Conservation (phyloP, 2,888 invertebrate genomes). For the Hoplodrina ambigua region DNA sequence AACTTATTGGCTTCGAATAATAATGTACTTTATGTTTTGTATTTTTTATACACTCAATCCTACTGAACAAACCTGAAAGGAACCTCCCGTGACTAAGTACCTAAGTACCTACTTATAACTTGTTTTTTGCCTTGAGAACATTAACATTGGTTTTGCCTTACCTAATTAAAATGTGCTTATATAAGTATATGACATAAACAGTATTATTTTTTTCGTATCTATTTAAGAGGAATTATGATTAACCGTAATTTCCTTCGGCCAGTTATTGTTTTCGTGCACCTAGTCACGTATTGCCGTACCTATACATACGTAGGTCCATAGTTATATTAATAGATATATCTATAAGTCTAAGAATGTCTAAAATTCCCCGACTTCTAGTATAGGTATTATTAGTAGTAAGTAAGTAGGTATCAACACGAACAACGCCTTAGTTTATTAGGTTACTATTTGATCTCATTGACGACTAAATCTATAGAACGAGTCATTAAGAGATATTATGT, state of each 20-base stretch:
- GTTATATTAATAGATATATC: neutral
- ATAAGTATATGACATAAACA: constrained; percentile 19
- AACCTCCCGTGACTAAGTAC: neutral
- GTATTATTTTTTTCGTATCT: constrained; percentile 21
- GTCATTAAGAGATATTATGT: neutral
- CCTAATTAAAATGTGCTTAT: constrained; percentile 13
- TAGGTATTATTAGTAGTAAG: neutral
- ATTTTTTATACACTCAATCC: neutral
- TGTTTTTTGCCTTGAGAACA: neutral
- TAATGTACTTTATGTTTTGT: no score
- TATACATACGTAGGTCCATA: neutral
- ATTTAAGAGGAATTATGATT: constrained; percentile 45
- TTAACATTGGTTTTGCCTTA: neutral
- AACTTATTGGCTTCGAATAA: constrained; percentile 15
- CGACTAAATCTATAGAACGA: neutral
- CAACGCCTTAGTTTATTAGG: neutral
- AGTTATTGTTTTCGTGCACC: constrained; percentile 59
- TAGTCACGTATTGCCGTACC: constrained; percentile 65
- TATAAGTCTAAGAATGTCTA: constrained; percentile 4
- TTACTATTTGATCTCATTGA: constrained; percentile 5
- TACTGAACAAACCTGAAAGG: neutral
- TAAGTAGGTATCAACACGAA: neutral
- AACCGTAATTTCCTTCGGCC: constrained; percentile 43
- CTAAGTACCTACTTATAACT: neutral
- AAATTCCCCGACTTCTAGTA: constrained; percentile 21